Evolutionary conservation across 2,888 invertebrate species (phyloP).

Genomic region (Syritta pipiens): DNA sequence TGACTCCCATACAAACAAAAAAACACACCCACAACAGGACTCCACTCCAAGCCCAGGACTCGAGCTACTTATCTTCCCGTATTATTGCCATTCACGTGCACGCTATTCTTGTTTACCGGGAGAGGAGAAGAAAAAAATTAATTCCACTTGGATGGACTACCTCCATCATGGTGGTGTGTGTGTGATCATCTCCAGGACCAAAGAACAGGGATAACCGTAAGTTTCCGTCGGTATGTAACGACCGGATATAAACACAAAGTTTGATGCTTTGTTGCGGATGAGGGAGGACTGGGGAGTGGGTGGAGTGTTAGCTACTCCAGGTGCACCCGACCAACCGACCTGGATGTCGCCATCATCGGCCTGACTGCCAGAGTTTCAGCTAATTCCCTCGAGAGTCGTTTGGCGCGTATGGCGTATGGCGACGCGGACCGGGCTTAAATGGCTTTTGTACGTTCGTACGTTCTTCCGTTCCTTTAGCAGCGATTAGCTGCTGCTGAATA

Average conservation of each 20-base stretch:
- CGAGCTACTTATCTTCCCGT: slow-evolving; percentile 48
- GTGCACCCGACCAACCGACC: not conserved
- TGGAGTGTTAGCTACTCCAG: not conserved
- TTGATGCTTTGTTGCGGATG: slow-evolving; percentile 14
- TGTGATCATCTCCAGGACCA: not conserved
- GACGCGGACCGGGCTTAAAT: not conserved
- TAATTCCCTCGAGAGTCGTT: slow-evolving; percentile 1
- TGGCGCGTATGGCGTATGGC: not conserved
- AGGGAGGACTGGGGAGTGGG: not conserved
- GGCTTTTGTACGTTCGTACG: not conserved
- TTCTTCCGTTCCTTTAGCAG: not conserved
- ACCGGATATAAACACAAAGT: slow-evolving; percentile 21
- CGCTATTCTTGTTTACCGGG: slow-evolving; percentile 45
- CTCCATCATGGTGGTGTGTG: slow-evolving; percentile 1
- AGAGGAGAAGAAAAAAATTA: slow-evolving; percentile 34
- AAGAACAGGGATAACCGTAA: slow-evolving; percentile 51
- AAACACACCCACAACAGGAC: slow-evolving; percentile 3
- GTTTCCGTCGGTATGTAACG: slow-evolving; percentile 42
- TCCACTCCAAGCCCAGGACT: not conserved
- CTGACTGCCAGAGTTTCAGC: not conserved
- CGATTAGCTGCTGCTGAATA: not conserved
- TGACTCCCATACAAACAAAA: not conserved
- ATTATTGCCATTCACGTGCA: slow-evolving; percentile 55
- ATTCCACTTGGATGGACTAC: slow-evolving; percentile 58
- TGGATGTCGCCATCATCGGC: not conserved